Evolutionary conservation across 2,797 vertebrate species (phyloP).

Genomic region (Centropyge bicolor): DNA sequence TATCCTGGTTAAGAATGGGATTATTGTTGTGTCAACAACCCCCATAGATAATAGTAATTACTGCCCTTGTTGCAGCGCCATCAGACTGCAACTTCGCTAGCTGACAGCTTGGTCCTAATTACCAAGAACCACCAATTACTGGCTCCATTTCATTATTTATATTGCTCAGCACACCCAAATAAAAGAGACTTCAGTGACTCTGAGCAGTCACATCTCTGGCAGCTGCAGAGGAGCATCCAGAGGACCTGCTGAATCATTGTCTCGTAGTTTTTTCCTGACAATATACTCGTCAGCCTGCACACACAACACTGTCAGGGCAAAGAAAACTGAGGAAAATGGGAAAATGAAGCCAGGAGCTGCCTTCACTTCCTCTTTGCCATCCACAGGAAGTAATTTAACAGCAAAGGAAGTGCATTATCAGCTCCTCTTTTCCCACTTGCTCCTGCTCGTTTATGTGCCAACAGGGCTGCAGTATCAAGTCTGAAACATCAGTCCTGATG

Average conservation of each 20-base stretch:
- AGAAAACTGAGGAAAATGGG: slow-evolving; percentile 29
- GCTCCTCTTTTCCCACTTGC: slow-evolving; percentile 50
- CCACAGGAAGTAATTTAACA: slow-evolving; percentile 74
- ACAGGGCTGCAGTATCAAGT: slow-evolving; percentile 37
- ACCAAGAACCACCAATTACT: slow-evolving; percentile 86
- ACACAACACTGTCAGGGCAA: slow-evolving; percentile 31
- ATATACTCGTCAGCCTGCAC: slow-evolving; percentile 46
- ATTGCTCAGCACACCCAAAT: slow-evolving; percentile 79
- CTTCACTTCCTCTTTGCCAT: slow-evolving; percentile 69
- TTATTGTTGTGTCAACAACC: slow-evolving; percentile 85
- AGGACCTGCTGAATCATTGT: slow-evolving; percentile 71
- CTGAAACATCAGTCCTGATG: slow-evolving; percentile 44
- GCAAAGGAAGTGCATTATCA: slow-evolving; percentile 75
- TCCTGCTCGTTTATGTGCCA: slow-evolving; percentile 56
- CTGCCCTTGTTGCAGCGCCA: slow-evolving; percentile 73
- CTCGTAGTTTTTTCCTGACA: slow-evolving; percentile 21
- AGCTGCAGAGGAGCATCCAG: slow-evolving; percentile 65
- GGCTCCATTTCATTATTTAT: slow-evolving; percentile 87
- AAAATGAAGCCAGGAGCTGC: slow-evolving; percentile 39
- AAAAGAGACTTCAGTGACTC: slow-evolving; percentile 80
- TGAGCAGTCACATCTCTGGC: slow-evolving; percentile 65
- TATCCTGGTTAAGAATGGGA: slow-evolving; percentile 73
- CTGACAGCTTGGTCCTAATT: slow-evolving; percentile 88
- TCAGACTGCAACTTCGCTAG: slow-evolving; percentile 79
- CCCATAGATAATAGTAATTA: slow-evolving; percentile 86